Evolutionary conservation across 1,140 invertebrate species (phyloP), one percentile per base, ranked within the genome.

Genomic region (Acromyrmex heyeri): DNA sequence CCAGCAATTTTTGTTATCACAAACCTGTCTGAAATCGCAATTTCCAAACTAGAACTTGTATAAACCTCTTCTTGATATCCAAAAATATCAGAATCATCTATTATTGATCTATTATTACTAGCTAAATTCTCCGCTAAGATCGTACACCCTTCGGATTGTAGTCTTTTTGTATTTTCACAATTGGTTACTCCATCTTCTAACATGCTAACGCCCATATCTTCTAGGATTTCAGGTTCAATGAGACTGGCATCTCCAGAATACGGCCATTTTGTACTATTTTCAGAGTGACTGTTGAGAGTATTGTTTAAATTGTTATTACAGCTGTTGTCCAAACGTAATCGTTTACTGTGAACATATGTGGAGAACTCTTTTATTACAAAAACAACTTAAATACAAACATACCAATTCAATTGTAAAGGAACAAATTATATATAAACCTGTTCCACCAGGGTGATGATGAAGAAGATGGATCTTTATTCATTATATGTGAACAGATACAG

Each of bases 191-290:
- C 94, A 85, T 95, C 94, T 7, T 95, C 95, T 21, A 96, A 78
- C 93, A 95, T 95, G 62, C 95, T 92, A 4, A 96, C 95, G 18
- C 95, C 95, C 93, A 95, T 94, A 38, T 95, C 95, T 85, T 95
- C 93, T 81, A 96, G 86, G 61, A 95, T 95, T 77, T 95, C 95
- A 24, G 94, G 92, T 78, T 95, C 94, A 16, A 95, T 93, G 7
- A 95, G 78, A 91, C 92, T 95, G 6, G 91, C 91, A 57, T 95
- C 92, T 14, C 90, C 93, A 3, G 94, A 92, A 86, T 90, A 95
- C 3, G 93, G 89, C 95, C 95, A 95, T 73, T 87, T 92, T 50
- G 76, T 76, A 53, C 12, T 88, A 81, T 90, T 91, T 76, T 91
- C 91, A 14, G 89, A 89, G 10, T 81, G 72, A 24, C 81, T 90